Conservation (phyloP, 1,140 invertebrate species). For the Solenopsis invicta region DNA sequence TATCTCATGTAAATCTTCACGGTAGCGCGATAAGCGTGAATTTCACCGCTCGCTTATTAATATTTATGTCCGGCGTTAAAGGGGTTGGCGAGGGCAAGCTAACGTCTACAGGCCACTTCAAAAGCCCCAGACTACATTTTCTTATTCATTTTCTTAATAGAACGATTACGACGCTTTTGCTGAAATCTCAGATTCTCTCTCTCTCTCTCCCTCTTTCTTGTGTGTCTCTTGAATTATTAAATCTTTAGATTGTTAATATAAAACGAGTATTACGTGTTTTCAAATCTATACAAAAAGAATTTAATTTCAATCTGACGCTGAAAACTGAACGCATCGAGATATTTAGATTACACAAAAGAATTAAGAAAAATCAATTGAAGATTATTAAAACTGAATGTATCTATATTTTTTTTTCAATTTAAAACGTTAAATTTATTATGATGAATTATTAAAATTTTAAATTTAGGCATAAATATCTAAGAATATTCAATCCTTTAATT, state of each 20-base stretch:
- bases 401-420: not conserved
- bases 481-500: not conserved
- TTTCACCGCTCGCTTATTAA: conserved; percentile 84
- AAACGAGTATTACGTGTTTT: not conserved
- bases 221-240: not conserved
- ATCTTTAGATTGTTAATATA: conserved; percentile 2
- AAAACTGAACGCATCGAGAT: not conserved
- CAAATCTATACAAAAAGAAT: not conserved
- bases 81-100: conserved; percentile 71
- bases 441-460: not conserved
- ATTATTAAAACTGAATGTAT: conserved; percentile 8
- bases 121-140: conserved; percentile 55
- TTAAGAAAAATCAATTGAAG: not conserved
- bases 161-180: conserved; percentile 11
- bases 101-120: conserved; percentile 75
- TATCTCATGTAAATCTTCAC: conserved; percentile 85
- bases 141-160: conserved; percentile 17
- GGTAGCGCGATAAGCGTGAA: conserved; percentile 85
- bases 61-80: conserved; percentile 83
- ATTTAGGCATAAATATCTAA: not conserved
- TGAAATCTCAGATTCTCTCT: not conserved
- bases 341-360: not conserved
- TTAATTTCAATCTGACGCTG: not conserved
- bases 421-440: not conserved
- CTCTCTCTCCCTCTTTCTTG: not conserved